A percentile compares a stretch with the other conserved stretches of the same genome.
phyloP scores from a whole-genome alignment of 2,113 vertebrate genomes.

The Thinocorus orbignyianus region DNA sequence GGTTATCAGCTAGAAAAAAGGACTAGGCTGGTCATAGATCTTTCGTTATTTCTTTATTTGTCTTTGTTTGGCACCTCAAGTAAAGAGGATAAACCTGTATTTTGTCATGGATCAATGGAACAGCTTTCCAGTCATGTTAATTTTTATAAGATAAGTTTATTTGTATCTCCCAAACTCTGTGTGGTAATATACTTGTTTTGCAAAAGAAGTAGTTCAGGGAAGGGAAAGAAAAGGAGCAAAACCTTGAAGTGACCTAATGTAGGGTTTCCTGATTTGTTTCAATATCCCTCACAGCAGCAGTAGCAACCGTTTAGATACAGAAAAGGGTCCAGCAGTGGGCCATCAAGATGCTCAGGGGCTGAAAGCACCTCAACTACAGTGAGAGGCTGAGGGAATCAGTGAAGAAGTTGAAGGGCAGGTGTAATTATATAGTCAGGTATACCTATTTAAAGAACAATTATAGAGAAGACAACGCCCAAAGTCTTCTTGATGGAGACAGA shows the following conservation, averaged over 20 bases:
- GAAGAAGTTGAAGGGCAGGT: rapidly evolving
- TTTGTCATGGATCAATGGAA: neutral
- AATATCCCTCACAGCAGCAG: neutral
- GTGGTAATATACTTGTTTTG: neutral
- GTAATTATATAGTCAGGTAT: no score
- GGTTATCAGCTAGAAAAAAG: neutral
- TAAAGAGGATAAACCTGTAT: neutral
- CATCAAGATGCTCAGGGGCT: neutral
- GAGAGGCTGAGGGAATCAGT: neutral
- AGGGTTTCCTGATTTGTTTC: neutral
- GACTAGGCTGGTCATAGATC: neutral
- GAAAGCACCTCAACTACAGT: neutral
- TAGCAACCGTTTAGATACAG: neutral
- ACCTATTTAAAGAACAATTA: neutral
- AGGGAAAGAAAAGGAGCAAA: neutral
- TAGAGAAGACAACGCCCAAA: neutral
- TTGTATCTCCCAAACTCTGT: neutral
- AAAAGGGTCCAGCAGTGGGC: neutral
- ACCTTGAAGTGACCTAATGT: neutral
- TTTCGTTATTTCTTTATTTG: constrained; percentile 1
- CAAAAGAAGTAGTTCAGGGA: neutral
- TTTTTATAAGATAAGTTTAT: constrained; percentile 16
- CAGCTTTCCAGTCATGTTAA: neutral
- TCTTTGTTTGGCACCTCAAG: neutral
- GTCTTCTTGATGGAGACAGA: neutral